Conservation (phyloP, 92 coral and sea anemone genomes). For the Parazoanthus darwini region DNA sequence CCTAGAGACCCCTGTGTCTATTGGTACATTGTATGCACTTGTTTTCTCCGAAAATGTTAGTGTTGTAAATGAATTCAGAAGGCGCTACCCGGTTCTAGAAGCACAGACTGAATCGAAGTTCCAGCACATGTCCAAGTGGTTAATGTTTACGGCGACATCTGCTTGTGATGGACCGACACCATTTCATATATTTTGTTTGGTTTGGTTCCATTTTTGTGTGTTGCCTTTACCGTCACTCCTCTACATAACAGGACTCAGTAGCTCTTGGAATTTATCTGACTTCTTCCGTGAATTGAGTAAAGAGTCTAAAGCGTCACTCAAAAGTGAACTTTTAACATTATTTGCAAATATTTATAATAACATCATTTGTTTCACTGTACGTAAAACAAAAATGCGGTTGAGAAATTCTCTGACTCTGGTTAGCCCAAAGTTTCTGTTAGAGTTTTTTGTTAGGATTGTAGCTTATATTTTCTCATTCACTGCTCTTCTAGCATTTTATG, state of each 20-base stretch:
- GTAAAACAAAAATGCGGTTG: background rate
- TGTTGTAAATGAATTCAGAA: background rate
- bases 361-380: background rate
- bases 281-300: background rate
- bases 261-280: background rate
- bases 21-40: background rate
- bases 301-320: background rate
- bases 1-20: background rate
- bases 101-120: background rate
- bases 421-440: background rate
- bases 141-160: background rate
- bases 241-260: background rate
- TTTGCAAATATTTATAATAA: no score
- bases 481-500: background rate
- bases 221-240: background rate
- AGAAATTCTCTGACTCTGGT: background rate
- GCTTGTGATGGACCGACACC: background rate
- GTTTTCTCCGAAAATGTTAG: background rate
- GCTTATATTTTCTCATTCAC: background rate
- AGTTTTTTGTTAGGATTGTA: background rate
- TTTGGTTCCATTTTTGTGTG: conserved; percentile 12
- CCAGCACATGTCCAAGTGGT: background rate
- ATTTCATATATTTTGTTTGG: background rate
- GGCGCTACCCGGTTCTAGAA: background rate
- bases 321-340: no score